These are phyloP conservation scores for Lethenteron reissneri DNA, from an alignment of 2,113 vertebrate species.

Conservation along the genomic window DNA sequence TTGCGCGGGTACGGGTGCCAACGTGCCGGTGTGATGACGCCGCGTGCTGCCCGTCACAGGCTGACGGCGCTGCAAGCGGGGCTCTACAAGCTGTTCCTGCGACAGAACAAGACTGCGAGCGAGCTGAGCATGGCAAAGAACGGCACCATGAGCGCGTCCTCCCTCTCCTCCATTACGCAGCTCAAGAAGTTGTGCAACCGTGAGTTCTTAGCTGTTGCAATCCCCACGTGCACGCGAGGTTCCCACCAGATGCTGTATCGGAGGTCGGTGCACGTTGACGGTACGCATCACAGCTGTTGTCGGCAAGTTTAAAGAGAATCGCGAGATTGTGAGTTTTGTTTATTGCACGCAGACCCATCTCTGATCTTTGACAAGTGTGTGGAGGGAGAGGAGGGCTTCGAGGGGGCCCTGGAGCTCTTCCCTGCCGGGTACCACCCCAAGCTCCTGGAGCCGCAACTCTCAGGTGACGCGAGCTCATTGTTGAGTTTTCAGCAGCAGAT, in stretches of 20 bases:
- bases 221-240: background rate
- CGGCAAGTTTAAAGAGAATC: background rate
- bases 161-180: slow-evolving; percentile 81
- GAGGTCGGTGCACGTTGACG: background rate
- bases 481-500: too few species aligned
- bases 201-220: slow-evolving; percentile 24
- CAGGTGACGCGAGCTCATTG: slow-evolving; percentile 28
- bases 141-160: slow-evolving; percentile 65
- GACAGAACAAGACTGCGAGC: slow-evolving; percentile 59
- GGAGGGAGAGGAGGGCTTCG: slow-evolving; percentile 57
- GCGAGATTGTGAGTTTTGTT: background rate
- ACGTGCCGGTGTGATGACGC: background rate
- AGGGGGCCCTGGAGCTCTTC: slow-evolving; percentile 51
- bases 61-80: slow-evolving; percentile 56
- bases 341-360: slow-evolving; percentile 37
- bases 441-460: slow-evolving; percentile 63
- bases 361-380: slow-evolving; percentile 81
- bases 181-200: slow-evolving; percentile 94
- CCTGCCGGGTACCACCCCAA: slow-evolving; percentile 52
- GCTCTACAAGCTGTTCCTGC: slow-evolving; percentile 61
- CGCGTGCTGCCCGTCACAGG: slow-evolving; percentile 24
- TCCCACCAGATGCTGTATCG: background rate
- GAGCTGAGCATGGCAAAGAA: slow-evolving; percentile 24
- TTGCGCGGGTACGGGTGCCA: background rate
- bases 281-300: background rate